phyloP scores from a whole-genome alignment of 92 coral and sea anemone species.

The Pocillopora grandis region DNA sequence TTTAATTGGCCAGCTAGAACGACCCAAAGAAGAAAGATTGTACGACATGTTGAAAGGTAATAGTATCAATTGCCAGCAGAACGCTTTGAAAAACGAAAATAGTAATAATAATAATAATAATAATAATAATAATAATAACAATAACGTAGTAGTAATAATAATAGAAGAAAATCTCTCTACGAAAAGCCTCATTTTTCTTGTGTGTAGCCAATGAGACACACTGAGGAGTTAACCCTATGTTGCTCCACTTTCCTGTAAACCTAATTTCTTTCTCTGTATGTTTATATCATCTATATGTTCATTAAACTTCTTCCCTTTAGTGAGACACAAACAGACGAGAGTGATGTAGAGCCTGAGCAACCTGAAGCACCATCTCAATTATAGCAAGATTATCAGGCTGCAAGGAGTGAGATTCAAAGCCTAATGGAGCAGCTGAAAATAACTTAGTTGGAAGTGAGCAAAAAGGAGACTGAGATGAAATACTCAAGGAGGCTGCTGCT shows the following conservation, averaged over 20 bases:
- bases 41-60: conserved; percentile 31
- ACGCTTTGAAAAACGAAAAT: not conserved
- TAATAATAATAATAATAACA: not conserved
- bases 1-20: conserved; percentile 37
- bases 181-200: too few relatives aligned
- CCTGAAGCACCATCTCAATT: not conserved
- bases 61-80: not conserved
- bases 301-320: conserved; percentile 4
- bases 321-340: conserved; percentile 29
- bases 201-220: too few relatives aligned
- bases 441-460: not conserved
- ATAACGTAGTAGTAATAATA: not conserved
- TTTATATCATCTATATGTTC: not conserved
- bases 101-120: not conserved
- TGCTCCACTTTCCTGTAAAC: too few relatives aligned
- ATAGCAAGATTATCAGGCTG: not conserved
- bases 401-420: conserved; percentile 19
- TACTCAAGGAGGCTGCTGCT: conserved; percentile 20
- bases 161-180: not conserved
- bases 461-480: not conserved
- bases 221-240: too few relatives aligned
- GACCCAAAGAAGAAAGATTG: conserved; percentile 40
- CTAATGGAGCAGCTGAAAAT: conserved; percentile 19
- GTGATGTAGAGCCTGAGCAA: conserved; percentile 10
- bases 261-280: not conserved